Conservation (phyloP, 2,113 vertebrate species). For the Myotis davidii region DNA sequence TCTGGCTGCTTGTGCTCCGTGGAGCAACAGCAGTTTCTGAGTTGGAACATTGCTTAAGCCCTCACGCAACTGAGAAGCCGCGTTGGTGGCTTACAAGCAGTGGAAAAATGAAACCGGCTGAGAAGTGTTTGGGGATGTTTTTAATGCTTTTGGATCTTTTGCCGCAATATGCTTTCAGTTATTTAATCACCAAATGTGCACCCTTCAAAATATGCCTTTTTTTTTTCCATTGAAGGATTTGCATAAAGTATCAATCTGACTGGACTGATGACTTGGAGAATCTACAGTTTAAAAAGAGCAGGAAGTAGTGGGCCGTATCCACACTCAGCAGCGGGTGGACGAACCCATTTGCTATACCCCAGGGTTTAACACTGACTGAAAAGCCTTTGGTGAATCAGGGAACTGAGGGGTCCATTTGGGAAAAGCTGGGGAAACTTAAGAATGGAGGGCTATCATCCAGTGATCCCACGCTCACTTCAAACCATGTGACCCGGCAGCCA, state of each 20-base stretch:
- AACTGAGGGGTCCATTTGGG: neutral
- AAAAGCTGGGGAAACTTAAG: neutral
- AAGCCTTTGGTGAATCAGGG: neutral
- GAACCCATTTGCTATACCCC: neutral
- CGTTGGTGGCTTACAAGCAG: constrained; percentile 5
- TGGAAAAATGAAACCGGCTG: constrained; percentile 60
- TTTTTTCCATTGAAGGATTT: neutral
- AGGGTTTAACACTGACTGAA: neutral
- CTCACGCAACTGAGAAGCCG: neutral
- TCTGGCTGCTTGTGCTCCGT: neutral
- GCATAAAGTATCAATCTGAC: neutral
- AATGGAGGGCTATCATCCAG: no score
- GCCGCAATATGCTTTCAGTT: constrained; percentile 55
- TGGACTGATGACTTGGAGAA: neutral
- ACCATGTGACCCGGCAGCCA: neutral
- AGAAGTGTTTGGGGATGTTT: constrained; percentile 46
- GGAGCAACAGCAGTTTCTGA: constrained; percentile 7
- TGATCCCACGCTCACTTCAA: neutral
- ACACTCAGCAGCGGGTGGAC: neutral
- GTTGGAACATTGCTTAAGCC: constrained; percentile 43
- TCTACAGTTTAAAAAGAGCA: neutral
- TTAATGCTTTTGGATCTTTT: constrained; percentile 60
- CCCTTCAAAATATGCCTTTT: neutral
- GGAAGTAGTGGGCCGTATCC: neutral
- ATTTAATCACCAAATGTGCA: constrained; percentile 27